Conservation (phyloP, 2,797 vertebrate genomes). For the Phalanger gymnotis region DNA sequence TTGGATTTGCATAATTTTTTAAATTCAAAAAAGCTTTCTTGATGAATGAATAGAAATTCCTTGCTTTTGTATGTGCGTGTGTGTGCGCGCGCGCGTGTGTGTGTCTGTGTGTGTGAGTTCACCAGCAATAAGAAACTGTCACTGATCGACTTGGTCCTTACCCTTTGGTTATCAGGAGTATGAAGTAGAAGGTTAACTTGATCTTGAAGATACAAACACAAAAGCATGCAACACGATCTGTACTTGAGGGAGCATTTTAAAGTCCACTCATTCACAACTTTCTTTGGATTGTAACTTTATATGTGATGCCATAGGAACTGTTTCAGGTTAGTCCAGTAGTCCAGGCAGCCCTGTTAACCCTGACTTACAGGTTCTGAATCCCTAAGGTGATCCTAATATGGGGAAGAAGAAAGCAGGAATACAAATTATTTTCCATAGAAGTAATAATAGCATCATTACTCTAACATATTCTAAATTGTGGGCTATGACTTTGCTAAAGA, state of each 20-base stretch:
- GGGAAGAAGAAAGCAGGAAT: background rate
- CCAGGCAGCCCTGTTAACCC: background rate
- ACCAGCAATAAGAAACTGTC: conserved; percentile 3
- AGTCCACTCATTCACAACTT: background rate
- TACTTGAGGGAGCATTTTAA: background rate
- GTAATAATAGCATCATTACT: background rate
- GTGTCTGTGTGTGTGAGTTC: conserved; percentile 25
- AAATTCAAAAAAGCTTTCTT: conserved; percentile 40
- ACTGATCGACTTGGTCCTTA: background rate
- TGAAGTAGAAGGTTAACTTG: conserved; percentile 1
- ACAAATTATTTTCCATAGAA: background rate
- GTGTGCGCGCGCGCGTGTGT: too few relatives aligned
- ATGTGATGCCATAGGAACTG: background rate
- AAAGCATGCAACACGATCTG: background rate
- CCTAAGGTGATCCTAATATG: background rate
- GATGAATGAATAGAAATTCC: conserved; percentile 5
- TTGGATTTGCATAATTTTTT: conserved; percentile 26
- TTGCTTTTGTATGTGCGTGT: too few relatives aligned
- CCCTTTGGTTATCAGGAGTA: background rate
- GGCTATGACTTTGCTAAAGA: background rate
- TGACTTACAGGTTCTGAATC: background rate
- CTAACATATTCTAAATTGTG: background rate
- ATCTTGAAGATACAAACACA: conserved; percentile 12
- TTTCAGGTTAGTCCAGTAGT: background rate
- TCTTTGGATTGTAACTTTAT: background rate